Percentiles rank a stretch among this genome's conserved stretches.
These are phyloP conservation scores for Eudemis profundana DNA, from an alignment of 2,888 invertebrate species.

Conservation along the genomic window DNA sequence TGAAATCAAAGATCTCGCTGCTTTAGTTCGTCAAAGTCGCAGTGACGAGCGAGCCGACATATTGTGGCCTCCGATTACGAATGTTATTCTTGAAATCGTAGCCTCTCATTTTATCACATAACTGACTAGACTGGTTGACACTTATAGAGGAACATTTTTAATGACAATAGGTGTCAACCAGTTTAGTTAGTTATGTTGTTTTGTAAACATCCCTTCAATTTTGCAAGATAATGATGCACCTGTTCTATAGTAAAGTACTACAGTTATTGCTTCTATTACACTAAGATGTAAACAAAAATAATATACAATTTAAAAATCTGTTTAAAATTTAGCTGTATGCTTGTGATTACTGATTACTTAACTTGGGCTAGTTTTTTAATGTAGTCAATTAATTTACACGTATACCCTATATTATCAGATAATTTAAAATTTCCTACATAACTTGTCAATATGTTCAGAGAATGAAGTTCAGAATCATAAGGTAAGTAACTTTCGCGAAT, in stretches of 20 bases:
- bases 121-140: no score
- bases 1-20: no score
- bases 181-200: no score
- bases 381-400: not conserved
- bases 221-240: no score
- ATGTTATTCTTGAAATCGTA: no score
- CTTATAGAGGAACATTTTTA: no score
- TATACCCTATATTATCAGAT: not conserved
- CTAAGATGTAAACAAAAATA: not conserved
- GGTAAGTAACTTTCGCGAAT: not conserved
- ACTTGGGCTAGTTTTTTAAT: constrained; percentile 8
- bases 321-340: not conserved
- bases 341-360: constrained; percentile 5
- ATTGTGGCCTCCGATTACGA: no score
- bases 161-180: no score
- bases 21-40: no score
- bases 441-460: not conserved
- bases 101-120: no score
- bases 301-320: constrained; percentile 8
- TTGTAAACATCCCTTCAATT: no score
- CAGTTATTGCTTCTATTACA: constrained; percentile 13
- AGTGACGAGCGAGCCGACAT: no score
- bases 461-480: not conserved
- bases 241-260: not conserved
- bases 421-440: not conserved